Evolutionary conservation across 2,888 invertebrate species (phyloP), one percentile per base, ranked within the genome.

Genomic region (Agrochola circellaris): DNA sequence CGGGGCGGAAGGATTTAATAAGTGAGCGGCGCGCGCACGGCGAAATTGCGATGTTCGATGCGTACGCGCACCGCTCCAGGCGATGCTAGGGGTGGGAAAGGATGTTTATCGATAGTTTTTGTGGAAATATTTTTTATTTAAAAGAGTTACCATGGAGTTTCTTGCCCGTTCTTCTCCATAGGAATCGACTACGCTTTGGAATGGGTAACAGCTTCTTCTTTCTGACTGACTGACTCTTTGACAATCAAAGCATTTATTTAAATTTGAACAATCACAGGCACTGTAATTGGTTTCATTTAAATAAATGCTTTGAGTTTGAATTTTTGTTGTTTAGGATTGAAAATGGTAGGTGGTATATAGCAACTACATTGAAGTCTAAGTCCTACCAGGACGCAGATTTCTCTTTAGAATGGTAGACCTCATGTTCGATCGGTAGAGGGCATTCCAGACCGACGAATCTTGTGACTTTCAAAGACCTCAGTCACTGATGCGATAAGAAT

Each of bases 1-100:
- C 94, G 96, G 95, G 93, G 91, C 94, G 93, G 93, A 90, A 93
- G 95, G 95, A 95, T 95, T 96, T 96, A 96, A 96, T 96, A 95
- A 95, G 93, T 93, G 94, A 93, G 94, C 96, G 95, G 94, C 91
- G 91, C 85, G 88, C 89, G 90, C 88, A 88, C 87, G 86, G 87
- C 88, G 83, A 94, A 93, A 95, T 95, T 94, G 95, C 94, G 93
- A 92, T 91, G 92, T 90, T 89, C 89, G 90, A 87, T 90, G 94
- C 93, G 93, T 93, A 91, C 91, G 93, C 93, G 93, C 92, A 89
- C 76, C 91, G 94, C 95, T 91, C 85, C 92, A 86, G 94, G 95
- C 94, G 88, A 83, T 82, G 67, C 4, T 91, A 92, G 92, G 65
- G 92, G 74, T 87, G 92, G 75, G 74, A 67, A 13, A 45, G 3